phyloP scores from a whole-genome alignment of 1,140 invertebrate species.

The Panagrolaimus sp. region DNA sequence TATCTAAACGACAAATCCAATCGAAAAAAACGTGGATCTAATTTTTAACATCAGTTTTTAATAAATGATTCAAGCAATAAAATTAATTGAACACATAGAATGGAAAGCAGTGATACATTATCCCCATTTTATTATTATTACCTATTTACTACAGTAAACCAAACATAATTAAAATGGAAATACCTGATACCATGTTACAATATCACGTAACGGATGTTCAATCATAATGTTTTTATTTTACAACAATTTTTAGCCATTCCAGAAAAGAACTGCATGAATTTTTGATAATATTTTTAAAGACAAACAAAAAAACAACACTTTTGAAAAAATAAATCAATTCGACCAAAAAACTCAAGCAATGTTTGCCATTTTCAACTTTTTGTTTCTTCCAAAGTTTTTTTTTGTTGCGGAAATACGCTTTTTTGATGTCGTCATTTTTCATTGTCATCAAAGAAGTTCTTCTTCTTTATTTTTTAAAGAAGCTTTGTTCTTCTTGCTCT shows the following conservation, averaged over 20 bases:
- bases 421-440: no score
- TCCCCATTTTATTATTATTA: background rate
- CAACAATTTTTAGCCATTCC: background rate
- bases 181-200: constrained; percentile 14
- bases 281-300: background rate
- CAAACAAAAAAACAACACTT: background rate
- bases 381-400: no score
- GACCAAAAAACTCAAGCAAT: background rate
- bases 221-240: background rate
- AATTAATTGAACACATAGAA: background rate
- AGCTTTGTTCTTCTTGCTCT: no score
- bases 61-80: background rate
- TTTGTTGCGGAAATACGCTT: no score
- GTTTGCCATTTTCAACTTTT: background rate
- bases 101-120: constrained; percentile 4
- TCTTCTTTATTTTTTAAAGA: no score
- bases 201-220: background rate
- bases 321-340: background rate
- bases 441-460: no score
- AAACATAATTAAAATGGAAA: background rate
- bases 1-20: background rate
- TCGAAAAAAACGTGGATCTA: background rate
- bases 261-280: background rate
- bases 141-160: background rate
- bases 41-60: background rate